Evolutionary conservation across 2,113 vertebrate species (phyloP), one percentile per base, ranked within the genome.

Genomic region (Elachura formosa): DNA sequence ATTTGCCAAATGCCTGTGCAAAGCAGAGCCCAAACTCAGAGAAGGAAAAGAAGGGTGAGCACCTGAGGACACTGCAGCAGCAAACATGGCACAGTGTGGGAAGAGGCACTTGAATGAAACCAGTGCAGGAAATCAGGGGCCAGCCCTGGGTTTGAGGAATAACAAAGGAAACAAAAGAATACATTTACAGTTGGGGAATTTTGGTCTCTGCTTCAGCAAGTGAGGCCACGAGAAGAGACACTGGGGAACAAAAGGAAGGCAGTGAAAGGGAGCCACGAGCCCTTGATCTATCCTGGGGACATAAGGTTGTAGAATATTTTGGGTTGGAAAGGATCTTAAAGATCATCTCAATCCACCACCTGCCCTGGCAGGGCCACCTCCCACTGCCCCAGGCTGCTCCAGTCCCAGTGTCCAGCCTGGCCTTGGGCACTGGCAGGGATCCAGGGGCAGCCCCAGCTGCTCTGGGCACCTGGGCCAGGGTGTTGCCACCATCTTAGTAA

Each of bases 371-470:
- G 36, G 23, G 40, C 68, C 36, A 31, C 2, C 10, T 72, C 4
- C 20, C 33, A 26, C 45, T 11, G 0, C 1, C 49, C 12, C 66
- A 75, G 25, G 51, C 0, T 66, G 29, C 41, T 66, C 36, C 6
- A 20, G n/a, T 12, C 15, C 36, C 56, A 56, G 3, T 0, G 0
- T 45, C 45, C 72, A 89, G 0, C 29, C 12, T 38, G 40, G 10
- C 5, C 54, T 77, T 25, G 49, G 18, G 0, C 13, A 5, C 6
- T 61, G 0, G 14, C 49, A 85, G 49, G 33, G 29, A 38, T 13
- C 26, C 36, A 51, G 41, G 9, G 4, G 5, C 40, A 59, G 33
- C 36, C 10, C 9, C 36, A 24, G 31, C 12, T 38, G 10, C 40
- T 69, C 55, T 46, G 51, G 40, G 29, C 14, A 79, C 0, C 25